Percentiles rank a stretch among this genome's conserved stretches.
Evolutionary conservation across 1,140 invertebrate species (phyloP).

Genomic region (Apocrypta bakeri): DNA sequence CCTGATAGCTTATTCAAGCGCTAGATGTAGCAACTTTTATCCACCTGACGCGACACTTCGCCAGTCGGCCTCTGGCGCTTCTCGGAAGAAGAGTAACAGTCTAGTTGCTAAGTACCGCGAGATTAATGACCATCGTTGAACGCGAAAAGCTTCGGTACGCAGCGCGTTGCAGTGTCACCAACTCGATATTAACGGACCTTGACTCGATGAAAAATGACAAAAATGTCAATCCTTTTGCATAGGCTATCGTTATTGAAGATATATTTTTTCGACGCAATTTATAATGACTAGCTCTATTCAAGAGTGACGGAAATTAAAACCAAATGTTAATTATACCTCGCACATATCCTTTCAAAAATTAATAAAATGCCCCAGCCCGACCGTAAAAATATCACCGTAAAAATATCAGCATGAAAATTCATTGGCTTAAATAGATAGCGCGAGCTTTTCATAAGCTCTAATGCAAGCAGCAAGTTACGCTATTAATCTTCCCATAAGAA

Average conservation of each 20-base stretch:
- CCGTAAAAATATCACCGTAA: no score
- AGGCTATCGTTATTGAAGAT: not conserved
- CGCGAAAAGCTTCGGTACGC: not conserved
- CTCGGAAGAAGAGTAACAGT: not conserved
- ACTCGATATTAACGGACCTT: not conserved
- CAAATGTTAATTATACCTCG: no score
- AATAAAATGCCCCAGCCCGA: not conserved
- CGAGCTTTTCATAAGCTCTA: conserved; percentile 1
- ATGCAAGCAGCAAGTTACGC: not conserved
- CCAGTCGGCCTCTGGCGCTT: not conserved
- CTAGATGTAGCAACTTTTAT: not conserved
- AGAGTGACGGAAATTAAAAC: not conserved
- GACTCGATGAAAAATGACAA: not conserved
- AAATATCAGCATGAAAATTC: no score
- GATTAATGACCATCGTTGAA: not conserved
- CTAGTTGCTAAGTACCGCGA: not conserved
- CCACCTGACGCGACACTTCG: not conserved
- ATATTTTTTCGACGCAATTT: not conserved
- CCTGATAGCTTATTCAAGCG: not conserved
- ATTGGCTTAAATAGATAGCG: not conserved
- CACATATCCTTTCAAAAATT: no score
- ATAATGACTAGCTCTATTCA: no score
- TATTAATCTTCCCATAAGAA: not conserved
- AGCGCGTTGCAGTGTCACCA: not conserved
- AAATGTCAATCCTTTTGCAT: not conserved